phyloP scores from a whole-genome alignment of 2,888 invertebrate genomes.

The Campoplex nolae region DNA sequence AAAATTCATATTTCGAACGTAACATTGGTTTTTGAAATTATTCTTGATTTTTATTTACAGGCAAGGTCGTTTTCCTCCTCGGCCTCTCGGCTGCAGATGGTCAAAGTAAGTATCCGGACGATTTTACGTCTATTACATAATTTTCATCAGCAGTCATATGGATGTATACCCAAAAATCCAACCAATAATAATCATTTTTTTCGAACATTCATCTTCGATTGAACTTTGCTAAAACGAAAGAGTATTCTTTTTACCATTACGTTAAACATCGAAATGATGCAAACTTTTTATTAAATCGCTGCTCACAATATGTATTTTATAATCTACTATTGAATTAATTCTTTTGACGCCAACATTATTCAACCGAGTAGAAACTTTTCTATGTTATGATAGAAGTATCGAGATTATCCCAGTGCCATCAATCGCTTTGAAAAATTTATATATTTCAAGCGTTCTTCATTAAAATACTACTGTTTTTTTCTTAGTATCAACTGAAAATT shows the following conservation, averaged over 20 bases:
- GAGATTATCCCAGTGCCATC: too few relatives aligned
- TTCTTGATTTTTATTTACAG: constrained; percentile 76
- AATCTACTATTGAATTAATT: neutral
- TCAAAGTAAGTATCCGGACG: constrained; percentile 82
- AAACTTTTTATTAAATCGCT: too few relatives aligned
- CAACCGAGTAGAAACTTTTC: neutral
- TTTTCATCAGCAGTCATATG: constrained; percentile 56
- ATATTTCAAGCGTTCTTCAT: too few relatives aligned
- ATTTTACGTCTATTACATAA: constrained; percentile 54
- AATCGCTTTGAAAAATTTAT: too few relatives aligned
- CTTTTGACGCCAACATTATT: neutral
- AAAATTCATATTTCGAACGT: constrained; percentile 1
- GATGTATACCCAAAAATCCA: constrained; percentile 24
- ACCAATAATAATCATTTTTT: constrained; percentile 10
- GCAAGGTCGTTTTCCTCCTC: constrained; percentile 83
- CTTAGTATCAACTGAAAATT: too few relatives aligned
- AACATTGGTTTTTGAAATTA: neutral
- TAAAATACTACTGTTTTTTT: too few relatives aligned
- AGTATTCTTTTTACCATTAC: neutral
- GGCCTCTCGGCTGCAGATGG: constrained; percentile 81
- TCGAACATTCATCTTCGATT: neutral
- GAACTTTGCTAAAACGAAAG: neutral
- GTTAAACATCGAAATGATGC: constrained; percentile 23
- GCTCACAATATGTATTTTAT: neutral
- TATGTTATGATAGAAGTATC: neutral